These are phyloP conservation scores for Pristionchus arcanus DNA, from an alignment of 2,888 invertebrate species.

Conservation along the genomic window DNA sequence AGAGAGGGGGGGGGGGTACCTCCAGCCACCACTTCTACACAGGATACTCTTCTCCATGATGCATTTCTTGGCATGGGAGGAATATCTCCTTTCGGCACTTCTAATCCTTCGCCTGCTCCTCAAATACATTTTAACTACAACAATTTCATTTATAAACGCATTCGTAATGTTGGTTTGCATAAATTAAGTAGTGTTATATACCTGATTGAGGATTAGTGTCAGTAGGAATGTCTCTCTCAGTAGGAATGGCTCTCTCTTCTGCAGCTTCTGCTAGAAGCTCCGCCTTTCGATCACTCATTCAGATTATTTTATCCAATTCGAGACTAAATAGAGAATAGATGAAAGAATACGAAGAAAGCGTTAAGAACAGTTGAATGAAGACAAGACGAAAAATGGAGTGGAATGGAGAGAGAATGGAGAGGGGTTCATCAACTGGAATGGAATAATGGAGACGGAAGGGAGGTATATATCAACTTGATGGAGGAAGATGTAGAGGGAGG, in stretches of 20 bases:
- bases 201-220: neutral
- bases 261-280: constrained; percentile 21
- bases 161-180: neutral
- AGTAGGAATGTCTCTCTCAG: neutral
- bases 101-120: neutral
- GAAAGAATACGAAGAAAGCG: neutral
- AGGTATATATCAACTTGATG: neutral
- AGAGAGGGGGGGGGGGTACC: neutral
- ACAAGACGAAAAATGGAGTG: too few species aligned
- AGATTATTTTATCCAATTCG: too few species aligned
- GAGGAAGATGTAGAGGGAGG: neutral
- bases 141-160: neutral
- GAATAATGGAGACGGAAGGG: neutral
- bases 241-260: neutral
- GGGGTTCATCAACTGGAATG: neutral
- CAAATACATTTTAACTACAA: neutral
- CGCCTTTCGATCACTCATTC: constrained; percentile 34
- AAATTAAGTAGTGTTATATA: neutral
- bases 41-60: constrained; percentile 48
- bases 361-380: too few species aligned
- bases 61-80: constrained; percentile 32
- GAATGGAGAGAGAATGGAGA: too few species aligned
- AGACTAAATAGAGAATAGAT: neutral
- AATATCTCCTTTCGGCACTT: neutral
- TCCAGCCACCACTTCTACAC: constrained; percentile 44